Evolutionary conservation across 2,888 invertebrate species (phyloP).

Genomic region (Biston stratarius): DNA sequence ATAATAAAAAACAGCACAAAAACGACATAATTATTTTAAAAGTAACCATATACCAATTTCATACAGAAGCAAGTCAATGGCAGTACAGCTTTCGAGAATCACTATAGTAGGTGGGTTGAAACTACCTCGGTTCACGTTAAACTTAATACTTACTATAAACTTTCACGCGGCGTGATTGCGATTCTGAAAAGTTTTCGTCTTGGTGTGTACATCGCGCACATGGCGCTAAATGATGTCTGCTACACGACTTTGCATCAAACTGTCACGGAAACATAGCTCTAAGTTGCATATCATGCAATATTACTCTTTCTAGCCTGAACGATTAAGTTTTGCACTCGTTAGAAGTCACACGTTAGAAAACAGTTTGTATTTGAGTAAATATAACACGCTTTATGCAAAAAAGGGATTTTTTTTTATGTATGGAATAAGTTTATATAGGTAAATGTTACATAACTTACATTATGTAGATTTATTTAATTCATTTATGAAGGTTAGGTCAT

Average conservation of each 20-base stretch:
- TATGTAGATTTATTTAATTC: too few species aligned
- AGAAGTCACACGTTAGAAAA: not conserved
- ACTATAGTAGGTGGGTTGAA: conserved; percentile 53
- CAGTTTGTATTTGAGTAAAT: not conserved
- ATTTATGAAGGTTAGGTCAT: not conserved
- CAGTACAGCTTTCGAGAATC: conserved; percentile 16
- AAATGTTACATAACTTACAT: too few species aligned
- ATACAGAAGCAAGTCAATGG: conserved; percentile 9
- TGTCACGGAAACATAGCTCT: conserved; percentile 2
- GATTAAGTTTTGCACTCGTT: conserved; percentile 9
- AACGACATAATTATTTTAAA: not conserved
- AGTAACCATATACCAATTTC: not conserved
- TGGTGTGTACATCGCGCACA: conserved; percentile 59
- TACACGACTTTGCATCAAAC: conserved; percentile 43
- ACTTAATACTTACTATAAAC: conserved; percentile 74
- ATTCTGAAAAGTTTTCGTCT: conserved; percentile 75
- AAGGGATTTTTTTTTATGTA: too few species aligned
- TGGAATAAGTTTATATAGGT: too few species aligned
- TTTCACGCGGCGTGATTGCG: conserved; percentile 74
- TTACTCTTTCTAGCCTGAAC: conserved; percentile 1
- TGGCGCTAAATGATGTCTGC: conserved; percentile 49
- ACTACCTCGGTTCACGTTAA: conserved; percentile 65
- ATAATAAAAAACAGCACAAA: too few species aligned
- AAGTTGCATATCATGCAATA: not conserved
- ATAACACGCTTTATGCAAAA: too few species aligned